Percentiles rank a stretch among this genome's conserved stretches.
Conservation (phyloP, 2,797 vertebrate species). For the Apogon talboti region DNA sequence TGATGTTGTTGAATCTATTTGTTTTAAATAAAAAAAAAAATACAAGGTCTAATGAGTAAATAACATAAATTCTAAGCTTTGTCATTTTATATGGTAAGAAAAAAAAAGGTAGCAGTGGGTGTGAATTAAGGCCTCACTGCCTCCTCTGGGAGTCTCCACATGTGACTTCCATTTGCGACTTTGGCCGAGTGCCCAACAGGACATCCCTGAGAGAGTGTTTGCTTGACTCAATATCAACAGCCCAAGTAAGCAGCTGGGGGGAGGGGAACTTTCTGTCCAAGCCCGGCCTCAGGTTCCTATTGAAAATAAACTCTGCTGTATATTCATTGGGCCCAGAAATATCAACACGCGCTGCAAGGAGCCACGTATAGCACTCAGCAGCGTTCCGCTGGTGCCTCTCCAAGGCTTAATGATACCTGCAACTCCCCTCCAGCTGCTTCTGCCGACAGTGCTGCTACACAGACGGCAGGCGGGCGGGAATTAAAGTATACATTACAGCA, state of each 20-base stretch:
- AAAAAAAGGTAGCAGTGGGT: constrained; percentile 35
- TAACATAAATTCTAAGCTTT: constrained; percentile 3
- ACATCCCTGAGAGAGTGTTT: constrained; percentile 86
- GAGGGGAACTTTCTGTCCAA: constrained; percentile 27
- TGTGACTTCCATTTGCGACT: constrained; percentile 83
- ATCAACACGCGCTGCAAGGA: constrained; percentile 73
- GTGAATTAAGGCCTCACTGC: constrained; percentile 63
- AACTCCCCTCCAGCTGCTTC: constrained; percentile 89
- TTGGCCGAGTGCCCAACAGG: constrained; percentile 83
- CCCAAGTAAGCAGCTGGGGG: constrained; percentile 70
- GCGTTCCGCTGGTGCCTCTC: constrained; percentile 69
- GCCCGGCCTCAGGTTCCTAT: constrained; percentile 70
- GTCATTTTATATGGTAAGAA: constrained; percentile 17
- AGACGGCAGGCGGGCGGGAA: constrained; percentile 80
- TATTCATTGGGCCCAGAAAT: constrained; percentile 70
- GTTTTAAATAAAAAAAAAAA: constrained; percentile 39
- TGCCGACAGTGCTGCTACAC: constrained; percentile 51
- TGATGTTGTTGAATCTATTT: constrained; percentile 52
- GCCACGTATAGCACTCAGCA: constrained; percentile 69
- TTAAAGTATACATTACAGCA: constrained; percentile 97
- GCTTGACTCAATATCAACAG: constrained; percentile 84
- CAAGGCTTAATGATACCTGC: constrained; percentile 96
- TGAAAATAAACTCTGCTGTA: constrained; percentile 81
- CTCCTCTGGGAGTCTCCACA: constrained; percentile 75
- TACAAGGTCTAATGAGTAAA: constrained; percentile 29